Percentiles rank a stretch among this genome's conserved stretches.
Evolutionary conservation across 2,888 invertebrate species (phyloP).

Genomic region (Rhogogaster chlorosoma): DNA sequence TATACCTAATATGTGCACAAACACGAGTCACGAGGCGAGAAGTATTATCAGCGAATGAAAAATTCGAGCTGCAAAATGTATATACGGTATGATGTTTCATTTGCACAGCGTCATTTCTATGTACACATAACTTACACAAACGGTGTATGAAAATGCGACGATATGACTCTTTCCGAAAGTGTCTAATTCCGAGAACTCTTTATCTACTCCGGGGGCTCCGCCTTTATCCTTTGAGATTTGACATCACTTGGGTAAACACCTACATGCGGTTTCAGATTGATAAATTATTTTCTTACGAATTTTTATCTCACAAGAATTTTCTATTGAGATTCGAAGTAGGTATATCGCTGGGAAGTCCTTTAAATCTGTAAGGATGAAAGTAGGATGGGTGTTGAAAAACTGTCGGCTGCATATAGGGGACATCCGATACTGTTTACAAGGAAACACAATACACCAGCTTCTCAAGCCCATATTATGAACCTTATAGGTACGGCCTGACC

Average conservation of each 20-base stretch:
- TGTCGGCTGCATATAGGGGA: conserved; percentile 15
- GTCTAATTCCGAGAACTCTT: neutral
- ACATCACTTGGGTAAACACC: neutral
- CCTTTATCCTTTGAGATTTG: neutral
- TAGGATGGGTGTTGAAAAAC: conserved; percentile 20
- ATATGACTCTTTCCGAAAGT: neutral
- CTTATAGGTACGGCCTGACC: conserved; percentile 1
- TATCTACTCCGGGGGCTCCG: neutral
- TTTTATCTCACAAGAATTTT: too few relatives aligned
- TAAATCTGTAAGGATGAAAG: conserved; percentile 29
- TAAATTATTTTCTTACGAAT: too few relatives aligned
- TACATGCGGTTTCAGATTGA: neutral
- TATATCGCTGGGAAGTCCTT: neutral
- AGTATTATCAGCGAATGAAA: neutral
- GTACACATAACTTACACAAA: neutral
- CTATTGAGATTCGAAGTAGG: too few relatives aligned
- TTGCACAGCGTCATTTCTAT: neutral
- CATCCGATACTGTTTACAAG: conserved; percentile 63
- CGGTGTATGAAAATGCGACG: neutral
- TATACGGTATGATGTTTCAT: neutral
- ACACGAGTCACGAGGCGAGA: neutral
- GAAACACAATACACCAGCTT: conserved; percentile 61
- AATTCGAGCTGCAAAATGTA: neutral
- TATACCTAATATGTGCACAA: neutral
- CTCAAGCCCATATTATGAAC: conserved; percentile 50